phyloP scores from a whole-genome alignment of 2,888 invertebrate species.

The Microctonus aethiopoides region DNA sequence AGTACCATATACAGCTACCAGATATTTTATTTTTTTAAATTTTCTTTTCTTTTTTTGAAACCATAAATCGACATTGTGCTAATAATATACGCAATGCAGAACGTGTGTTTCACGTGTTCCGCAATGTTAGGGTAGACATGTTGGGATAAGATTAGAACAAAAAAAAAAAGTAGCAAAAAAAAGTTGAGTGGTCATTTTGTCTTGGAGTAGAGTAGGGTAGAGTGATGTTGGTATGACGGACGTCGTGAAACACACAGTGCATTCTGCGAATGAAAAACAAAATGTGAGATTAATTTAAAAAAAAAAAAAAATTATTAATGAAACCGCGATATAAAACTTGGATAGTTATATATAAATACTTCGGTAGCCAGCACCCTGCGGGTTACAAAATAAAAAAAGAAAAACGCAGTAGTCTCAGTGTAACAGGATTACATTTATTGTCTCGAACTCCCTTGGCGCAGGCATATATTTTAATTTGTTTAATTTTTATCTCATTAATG shows the following conservation, averaged over 20 bases:
- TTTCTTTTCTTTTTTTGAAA: constrained; percentile 28
- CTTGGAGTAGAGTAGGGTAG: background rate
- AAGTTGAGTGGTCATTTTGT: constrained; percentile 8
- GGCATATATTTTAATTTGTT: constrained; percentile 38
- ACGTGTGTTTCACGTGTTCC: constrained; percentile 43
- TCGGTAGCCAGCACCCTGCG: constrained; percentile 65
- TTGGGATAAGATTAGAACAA: constrained; percentile 12
- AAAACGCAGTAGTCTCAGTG: constrained; percentile 66
- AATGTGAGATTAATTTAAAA: constrained; percentile 14
- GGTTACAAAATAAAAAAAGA: constrained; percentile 57
- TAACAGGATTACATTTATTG: constrained; percentile 68
- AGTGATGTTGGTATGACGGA: constrained; percentile 9
- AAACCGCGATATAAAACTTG: constrained; percentile 33
- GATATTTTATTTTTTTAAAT: constrained; percentile 40
- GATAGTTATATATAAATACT: constrained; percentile 59
- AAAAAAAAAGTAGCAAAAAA: constrained; percentile 15
- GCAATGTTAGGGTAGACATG: background rate
- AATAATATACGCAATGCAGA: constrained; percentile 33
- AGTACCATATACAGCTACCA: constrained; percentile 64
- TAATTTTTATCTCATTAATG: constrained; percentile 33
- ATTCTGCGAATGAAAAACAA: constrained; percentile 19
- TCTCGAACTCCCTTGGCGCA: constrained; percentile 64
- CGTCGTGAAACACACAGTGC: constrained; percentile 32
- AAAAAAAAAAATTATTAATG: constrained; percentile 19
- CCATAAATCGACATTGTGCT: constrained; percentile 30